phyloP scores from a whole-genome alignment of 2,888 invertebrate genomes.

The Cloeon dipterum region DNA sequence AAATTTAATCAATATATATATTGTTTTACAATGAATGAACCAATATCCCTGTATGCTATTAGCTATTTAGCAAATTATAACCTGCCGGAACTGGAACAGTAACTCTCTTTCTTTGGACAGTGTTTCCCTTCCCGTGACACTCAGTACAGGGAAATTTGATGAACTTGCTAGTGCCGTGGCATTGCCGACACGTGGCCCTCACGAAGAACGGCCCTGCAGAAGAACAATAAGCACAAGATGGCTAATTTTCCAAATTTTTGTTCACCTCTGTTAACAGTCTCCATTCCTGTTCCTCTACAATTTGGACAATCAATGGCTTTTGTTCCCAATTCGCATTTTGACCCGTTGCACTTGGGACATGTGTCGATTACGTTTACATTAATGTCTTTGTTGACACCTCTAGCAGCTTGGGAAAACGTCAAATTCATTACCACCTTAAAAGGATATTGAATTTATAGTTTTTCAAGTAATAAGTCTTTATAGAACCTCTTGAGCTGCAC shows the following conservation, averaged over 20 bases:
- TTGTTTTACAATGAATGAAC: too few species aligned
- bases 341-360: conserved; percentile 73
- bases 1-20: too few species aligned
- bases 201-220: conserved; percentile 82
- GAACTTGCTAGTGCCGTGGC: conserved; percentile 63
- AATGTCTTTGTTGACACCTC: conserved; percentile 87
- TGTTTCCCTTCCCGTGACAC: conserved; percentile 82
- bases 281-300: conserved; percentile 94
- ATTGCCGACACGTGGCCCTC: conserved; percentile 84
- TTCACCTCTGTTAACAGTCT: conserved; percentile 60
- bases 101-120: conserved; percentile 69
- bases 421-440: conserved; percentile 62
- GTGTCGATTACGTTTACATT: conserved; percentile 77
- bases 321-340: conserved; percentile 74
- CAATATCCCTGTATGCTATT: too few species aligned
- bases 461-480: background rate
- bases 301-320: conserved; percentile 70
- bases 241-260: too few species aligned
- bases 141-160: conserved; percentile 80
- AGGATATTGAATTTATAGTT: conserved; percentile 1
- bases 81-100: conserved; percentile 83
- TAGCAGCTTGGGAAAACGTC: conserved; percentile 80
- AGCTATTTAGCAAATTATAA: conserved; percentile 11
- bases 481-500: conserved; percentile 67
- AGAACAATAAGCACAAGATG: too few species aligned